These are phyloP conservation scores for Malurus splendens DNA, from an alignment of 2,797 vertebrate species.

Conservation along the genomic window DNA sequence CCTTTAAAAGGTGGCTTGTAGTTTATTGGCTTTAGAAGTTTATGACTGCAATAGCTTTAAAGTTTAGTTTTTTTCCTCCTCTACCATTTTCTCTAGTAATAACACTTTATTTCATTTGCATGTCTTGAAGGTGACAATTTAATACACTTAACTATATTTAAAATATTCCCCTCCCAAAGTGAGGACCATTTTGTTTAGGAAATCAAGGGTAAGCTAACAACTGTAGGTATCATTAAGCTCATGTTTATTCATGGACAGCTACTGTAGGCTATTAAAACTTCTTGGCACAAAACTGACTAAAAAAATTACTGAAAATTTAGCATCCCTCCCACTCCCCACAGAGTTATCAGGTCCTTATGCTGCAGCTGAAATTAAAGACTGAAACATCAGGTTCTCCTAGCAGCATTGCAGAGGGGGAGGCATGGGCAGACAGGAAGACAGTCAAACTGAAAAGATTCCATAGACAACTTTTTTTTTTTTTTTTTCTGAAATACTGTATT, in stretches of 20 bases:
- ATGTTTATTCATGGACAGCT: not conserved
- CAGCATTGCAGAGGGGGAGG: not conserved
- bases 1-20: not conserved
- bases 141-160: not conserved
- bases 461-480: constrained; percentile 46
- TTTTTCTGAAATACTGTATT: constrained; percentile 62
- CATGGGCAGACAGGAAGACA: not conserved
- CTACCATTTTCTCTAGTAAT: not conserved
- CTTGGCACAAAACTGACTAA: constrained; percentile 71
- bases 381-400: not conserved
- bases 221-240: not conserved
- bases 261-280: constrained; percentile 50
- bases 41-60: not conserved
- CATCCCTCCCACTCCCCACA: not conserved
- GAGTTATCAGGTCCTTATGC: not conserved
- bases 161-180: not conserved
- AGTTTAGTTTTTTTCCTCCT: not conserved
- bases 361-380: constrained; percentile 5
- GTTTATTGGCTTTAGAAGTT: not conserved
- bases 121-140: not conserved
- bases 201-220: not conserved
- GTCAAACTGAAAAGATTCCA: constrained; percentile 33
- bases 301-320: constrained; percentile 66
- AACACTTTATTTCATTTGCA: not conserved
- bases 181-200: not conserved